Percentiles rank a stretch among this genome's conserved stretches.
These are phyloP conservation scores for Oreochromis niloticus DNA, from an alignment of 2,113 vertebrate species.

Conservation along the genomic window DNA sequence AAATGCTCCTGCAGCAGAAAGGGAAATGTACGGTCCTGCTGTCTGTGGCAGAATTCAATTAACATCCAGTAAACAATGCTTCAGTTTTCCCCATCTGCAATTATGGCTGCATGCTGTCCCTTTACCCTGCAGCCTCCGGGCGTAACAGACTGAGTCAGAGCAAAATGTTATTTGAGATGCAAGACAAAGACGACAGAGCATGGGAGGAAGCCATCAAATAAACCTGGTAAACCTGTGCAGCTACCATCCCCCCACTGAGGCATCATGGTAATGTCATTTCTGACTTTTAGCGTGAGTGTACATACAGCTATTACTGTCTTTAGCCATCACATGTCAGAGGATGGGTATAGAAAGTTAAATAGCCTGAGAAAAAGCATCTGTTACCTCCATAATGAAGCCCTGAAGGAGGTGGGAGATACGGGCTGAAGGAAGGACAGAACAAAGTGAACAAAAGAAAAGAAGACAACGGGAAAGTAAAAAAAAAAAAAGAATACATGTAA, in stretches of 20 bases:
- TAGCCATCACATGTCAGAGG: not conserved
- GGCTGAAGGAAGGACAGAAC: not conserved
- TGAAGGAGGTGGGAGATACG: not conserved
- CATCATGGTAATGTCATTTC: not conserved
- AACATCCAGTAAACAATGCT: constrained; percentile 34
- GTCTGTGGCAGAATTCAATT: constrained; percentile 42
- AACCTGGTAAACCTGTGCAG: not conserved
- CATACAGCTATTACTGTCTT: constrained; percentile 5
- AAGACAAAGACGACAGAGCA: not conserved
- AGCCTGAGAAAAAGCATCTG: constrained; percentile 1
- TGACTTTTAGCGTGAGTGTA: not conserved
- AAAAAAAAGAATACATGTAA: not conserved
- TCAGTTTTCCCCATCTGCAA: constrained; percentile 31
- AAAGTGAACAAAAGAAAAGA: not conserved
- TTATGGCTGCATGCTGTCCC: constrained; percentile 31
- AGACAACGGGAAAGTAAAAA: not conserved
- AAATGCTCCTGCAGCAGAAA: constrained; percentile 32
- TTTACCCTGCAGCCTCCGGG: constrained; percentile 12
- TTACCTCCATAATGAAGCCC: constrained; percentile 21
- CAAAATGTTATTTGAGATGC: constrained; percentile 25
- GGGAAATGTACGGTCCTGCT: not conserved
- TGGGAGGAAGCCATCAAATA: not conserved
- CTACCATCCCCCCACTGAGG: not conserved
- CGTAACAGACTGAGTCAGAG: not conserved
- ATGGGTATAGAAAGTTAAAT: not conserved